Conservation (phyloP, 2,797 vertebrate genomes). For the Propithecus deckenii region DNA sequence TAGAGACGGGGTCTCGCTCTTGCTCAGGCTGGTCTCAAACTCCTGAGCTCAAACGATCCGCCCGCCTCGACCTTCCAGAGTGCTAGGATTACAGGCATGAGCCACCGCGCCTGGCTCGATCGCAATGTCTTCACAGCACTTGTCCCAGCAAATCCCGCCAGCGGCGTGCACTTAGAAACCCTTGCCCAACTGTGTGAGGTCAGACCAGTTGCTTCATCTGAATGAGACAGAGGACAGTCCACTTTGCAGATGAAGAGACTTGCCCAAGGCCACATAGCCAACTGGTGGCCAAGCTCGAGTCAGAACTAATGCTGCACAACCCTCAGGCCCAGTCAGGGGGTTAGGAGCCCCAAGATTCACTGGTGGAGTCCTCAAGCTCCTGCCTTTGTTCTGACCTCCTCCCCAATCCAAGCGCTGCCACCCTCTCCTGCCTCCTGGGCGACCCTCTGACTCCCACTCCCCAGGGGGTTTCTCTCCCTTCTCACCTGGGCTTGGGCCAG, state of each 20-base stretch:
- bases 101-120: too few species aligned
- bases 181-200: background rate
- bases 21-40: too few species aligned
- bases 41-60: too few species aligned
- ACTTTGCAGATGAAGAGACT: background rate
- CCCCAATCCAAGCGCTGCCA: background rate
- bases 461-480: background rate
- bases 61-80: too few species aligned
- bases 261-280: background rate
- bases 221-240: background rate
- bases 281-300: background rate
- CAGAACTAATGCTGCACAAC: background rate
- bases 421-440: background rate
- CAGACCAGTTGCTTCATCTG: background rate
- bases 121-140: background rate
- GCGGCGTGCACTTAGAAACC: fast-evolving
- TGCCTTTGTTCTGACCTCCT: background rate
- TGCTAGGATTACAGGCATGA: too few species aligned
- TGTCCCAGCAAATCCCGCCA: background rate
- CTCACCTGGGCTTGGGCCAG: slow-evolving; percentile 84
- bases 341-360: background rate
- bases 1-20: too few species aligned
- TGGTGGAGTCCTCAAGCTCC: too few species aligned
- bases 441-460: background rate
- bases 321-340: background rate